phyloP scores from a whole-genome alignment of 2,888 invertebrate species.

The Diarsia dahlii region DNA sequence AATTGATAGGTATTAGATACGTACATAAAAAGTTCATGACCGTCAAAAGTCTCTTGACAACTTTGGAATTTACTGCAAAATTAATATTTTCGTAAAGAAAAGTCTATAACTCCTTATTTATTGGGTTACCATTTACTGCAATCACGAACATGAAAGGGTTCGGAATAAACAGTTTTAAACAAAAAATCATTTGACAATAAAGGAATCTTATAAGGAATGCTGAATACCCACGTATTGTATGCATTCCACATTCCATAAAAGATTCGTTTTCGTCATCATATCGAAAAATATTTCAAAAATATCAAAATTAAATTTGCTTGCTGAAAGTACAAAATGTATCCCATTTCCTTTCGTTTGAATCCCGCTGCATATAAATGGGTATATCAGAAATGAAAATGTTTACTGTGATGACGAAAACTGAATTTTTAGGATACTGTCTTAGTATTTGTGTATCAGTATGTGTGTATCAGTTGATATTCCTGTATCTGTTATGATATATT shows the following conservation, averaged over 20 bases:
- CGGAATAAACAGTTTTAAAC: background rate
- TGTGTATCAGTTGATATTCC: no score
- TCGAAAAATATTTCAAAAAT: slow-evolving; percentile 37
- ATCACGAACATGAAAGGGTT: background rate
- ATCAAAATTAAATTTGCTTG: slow-evolving; percentile 51
- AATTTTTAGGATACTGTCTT: background rate
- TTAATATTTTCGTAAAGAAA: no score
- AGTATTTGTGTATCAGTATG: background rate
- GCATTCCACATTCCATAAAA: background rate
- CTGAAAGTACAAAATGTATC: slow-evolving; percentile 64
- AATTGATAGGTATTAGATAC: no score
- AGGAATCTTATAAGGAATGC: no score
- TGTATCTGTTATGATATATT: background rate
- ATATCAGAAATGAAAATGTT: slow-evolving; percentile 67
- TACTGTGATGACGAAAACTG: slow-evolving; percentile 42
- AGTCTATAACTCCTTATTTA: no score
- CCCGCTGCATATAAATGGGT: slow-evolving; percentile 65
- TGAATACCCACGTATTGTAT: no score
- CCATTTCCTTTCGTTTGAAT: slow-evolving; percentile 68
- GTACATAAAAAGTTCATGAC: background rate
- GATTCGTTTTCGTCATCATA: background rate
- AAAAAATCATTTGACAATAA: background rate
- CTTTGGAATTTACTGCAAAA: background rate
- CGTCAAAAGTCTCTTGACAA: background rate
- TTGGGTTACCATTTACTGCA: no score